Base-by-base conservation (phyloP, 1,140 invertebrate species). In the Drosophila ogumai region DNA sequence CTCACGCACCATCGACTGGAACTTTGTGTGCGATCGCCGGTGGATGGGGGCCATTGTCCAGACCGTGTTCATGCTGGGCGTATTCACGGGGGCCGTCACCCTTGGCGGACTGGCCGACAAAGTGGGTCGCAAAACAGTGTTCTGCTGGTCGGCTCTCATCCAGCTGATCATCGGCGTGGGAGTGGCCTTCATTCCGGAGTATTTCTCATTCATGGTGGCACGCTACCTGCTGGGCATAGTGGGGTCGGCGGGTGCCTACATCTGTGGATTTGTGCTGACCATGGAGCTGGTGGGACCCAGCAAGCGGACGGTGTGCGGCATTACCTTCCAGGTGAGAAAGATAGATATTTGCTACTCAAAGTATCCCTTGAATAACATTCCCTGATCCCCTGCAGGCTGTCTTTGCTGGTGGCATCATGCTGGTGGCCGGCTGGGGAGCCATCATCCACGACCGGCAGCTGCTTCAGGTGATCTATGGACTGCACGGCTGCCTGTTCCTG, bases 51-150 rank as follows among this genome's bases (percentile, higher is more conserved):
- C 97, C 1, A 91, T 97, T 13, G 95, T 96, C 1, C 97, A 98
- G 88, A 96, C 94, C 2, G 91, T 94, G 8, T 98, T 97, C 91
- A 98, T 99, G 97, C 94, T 97, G 63, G 98, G 98, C n/a, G 96
- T 97, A 10, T 96, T 98, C 52, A 94, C 95, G 6, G 97, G 98
- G 6, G 96, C 97, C 6, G 94, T 98, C 1, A 94, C 95, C 0
- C 93, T 98, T n/a, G 97, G 97, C 9, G 96, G 95, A 17, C 91
- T 98, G 79, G 97, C 98, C 0, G 98, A 99, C 88, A 97, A 96
- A 93, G 95, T 96, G 75, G 97, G 97, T 0, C 94, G 97, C 8
- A 98, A 98, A 90, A 95, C 94, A 2, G 95, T 97, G 60, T 97
- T 97, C 81, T 96, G 96, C 79, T 94, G 96, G 92, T 96, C 96